These are phyloP conservation scores for Stomatorhinus walkeri DNA, from an alignment of 2,797 vertebrate genomes.

Conservation along the genomic window DNA sequence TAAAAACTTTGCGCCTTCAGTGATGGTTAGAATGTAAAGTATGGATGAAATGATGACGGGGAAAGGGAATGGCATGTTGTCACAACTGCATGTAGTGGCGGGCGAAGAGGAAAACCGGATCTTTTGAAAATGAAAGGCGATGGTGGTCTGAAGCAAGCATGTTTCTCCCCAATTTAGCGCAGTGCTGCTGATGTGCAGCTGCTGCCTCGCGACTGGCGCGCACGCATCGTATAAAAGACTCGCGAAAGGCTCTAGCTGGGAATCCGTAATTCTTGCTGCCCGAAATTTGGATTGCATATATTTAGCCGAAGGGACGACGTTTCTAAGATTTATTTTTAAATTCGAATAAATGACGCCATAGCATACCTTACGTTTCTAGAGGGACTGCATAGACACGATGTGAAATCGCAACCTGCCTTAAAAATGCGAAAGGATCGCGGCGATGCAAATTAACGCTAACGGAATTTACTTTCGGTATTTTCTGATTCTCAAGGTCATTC, in stretches of 20 bases:
- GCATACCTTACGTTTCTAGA: background rate
- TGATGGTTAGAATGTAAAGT: background rate
- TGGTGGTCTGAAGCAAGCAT: background rate
- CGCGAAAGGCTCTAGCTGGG: background rate
- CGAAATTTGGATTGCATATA: background rate
- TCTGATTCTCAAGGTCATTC: constrained; percentile 69
- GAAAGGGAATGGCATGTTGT: background rate
- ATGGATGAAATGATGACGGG: background rate
- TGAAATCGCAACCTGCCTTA: background rate
- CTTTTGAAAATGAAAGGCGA: background rate
- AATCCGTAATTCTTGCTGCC: background rate
- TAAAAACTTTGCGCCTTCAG: background rate
- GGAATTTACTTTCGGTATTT: constrained; percentile 1
- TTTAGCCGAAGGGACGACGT: background rate
- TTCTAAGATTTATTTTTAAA: background rate
- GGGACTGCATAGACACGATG: background rate
- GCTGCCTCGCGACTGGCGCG: background rate
- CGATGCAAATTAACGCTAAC: background rate
- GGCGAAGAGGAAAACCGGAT: background rate
- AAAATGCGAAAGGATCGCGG: background rate
- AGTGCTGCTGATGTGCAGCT: constrained; percentile 17
- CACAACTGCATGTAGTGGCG: background rate
- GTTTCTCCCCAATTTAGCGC: constrained; percentile 18
- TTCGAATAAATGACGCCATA: background rate
- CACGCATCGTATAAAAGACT: background rate